Evolutionary conservation across 2,797 vertebrate species (phyloP).

Genomic region (Poeciliopsis paucimaculata): DNA sequence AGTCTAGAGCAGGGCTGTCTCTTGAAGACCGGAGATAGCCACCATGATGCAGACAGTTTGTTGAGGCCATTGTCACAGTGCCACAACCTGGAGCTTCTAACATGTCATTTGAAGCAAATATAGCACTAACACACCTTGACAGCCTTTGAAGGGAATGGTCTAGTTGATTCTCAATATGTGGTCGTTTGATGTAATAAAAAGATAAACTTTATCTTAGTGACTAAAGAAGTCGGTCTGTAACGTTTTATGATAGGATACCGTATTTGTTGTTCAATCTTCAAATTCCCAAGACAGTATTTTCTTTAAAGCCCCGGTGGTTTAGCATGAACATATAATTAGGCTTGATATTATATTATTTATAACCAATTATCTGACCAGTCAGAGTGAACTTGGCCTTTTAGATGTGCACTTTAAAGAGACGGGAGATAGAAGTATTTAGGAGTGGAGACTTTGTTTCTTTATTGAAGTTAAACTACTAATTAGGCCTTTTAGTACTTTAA

Average conservation of each 20-base stretch:
- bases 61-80: not conserved
- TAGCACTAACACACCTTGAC: not conserved
- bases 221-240: not conserved
- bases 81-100: not conserved
- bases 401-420: not conserved
- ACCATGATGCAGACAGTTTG: not conserved
- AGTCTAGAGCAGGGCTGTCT: not conserved
- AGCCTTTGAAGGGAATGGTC: not conserved
- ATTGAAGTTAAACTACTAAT: not conserved
- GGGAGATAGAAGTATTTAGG: not conserved
- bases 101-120: not conserved
- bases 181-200: not conserved
- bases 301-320: not conserved
- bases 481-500: not conserved
- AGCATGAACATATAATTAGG: not conserved
- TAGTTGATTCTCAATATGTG: not conserved
- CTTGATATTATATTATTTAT: not conserved
- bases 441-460: not conserved
- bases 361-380: not conserved
- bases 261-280: not conserved
- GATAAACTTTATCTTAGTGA: not conserved
- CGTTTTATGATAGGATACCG: not conserved
- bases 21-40: not conserved
- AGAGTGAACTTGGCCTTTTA: not conserved
- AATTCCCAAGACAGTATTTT: not conserved